These are phyloP conservation scores for Astyanax mexicanus DNA, from an alignment of 2,797 vertebrate species.

Conservation along the genomic window DNA sequence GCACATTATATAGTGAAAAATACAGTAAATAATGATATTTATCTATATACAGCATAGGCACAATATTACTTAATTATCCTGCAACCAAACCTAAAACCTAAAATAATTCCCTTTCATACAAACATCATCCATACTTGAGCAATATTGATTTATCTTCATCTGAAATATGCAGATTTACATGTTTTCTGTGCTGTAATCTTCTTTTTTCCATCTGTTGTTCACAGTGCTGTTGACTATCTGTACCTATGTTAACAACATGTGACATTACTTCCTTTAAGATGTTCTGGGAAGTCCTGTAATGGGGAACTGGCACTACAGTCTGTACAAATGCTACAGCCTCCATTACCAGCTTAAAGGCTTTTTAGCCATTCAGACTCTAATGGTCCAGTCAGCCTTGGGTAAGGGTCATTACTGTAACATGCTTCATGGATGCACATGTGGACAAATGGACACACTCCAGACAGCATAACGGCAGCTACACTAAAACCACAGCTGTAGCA, in stretches of 20 bases:
- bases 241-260: neutral
- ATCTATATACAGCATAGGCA: too few relatives aligned
- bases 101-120: too few relatives aligned
- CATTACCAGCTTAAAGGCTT: neutral
- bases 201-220: neutral
- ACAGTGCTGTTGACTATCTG: neutral
- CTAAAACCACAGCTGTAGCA: too few relatives aligned
- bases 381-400: constrained; percentile 7
- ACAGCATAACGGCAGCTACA: too few relatives aligned
- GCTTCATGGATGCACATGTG: constrained; percentile 11
- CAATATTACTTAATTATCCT: too few relatives aligned
- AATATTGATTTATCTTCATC: too few relatives aligned
- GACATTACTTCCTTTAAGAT: neutral
- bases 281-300: neutral
- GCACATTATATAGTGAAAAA: too few relatives aligned
- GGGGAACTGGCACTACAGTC: neutral
- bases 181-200: neutral
- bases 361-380: constrained; percentile 1
- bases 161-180: neutral
- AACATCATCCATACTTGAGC: too few relatives aligned
- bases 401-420: constrained; percentile 22
- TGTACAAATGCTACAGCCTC: constrained; percentile 16
- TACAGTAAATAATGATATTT: too few relatives aligned
- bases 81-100: too few relatives aligned
- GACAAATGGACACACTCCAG: too few relatives aligned